Percentiles rank a stretch among this genome's conserved stretches.
Conservation (phyloP, 2,888 invertebrate genomes). For the Sthenelais limicola region DNA sequence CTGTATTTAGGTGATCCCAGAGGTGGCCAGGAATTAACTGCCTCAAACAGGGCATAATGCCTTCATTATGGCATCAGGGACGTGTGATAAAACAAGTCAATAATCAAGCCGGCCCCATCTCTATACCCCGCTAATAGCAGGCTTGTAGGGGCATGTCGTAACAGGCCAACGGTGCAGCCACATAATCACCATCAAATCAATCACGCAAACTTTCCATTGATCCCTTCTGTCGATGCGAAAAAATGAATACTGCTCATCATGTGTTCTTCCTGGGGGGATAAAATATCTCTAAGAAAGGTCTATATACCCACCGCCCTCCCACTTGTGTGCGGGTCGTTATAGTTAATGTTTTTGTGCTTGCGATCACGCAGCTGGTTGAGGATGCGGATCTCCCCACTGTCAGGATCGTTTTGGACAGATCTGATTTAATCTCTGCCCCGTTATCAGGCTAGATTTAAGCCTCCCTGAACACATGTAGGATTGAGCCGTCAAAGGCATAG, state of each 20-base stretch:
- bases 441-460: conserved; percentile 27
- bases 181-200: conserved; percentile 14
- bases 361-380: too few relatives aligned
- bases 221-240: not conserved
- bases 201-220: conserved; percentile 36
- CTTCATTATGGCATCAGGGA: conserved; percentile 33
- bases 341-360: too few relatives aligned
- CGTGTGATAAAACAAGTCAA: conserved; percentile 35
- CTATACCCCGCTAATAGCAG: too few relatives aligned
- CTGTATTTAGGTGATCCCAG: conserved; percentile 25
- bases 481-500: not conserved
- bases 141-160: too few relatives aligned
- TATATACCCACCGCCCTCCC: too few relatives aligned
- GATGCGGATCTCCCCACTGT: too few relatives aligned
- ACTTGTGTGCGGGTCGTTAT: too few relatives aligned
- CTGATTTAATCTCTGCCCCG: conserved; percentile 19
- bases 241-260: too few relatives aligned
- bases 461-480: conserved; percentile 26
- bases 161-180: too few relatives aligned
- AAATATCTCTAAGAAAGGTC: too few relatives aligned
- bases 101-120: not conserved
- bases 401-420: too few relatives aligned
- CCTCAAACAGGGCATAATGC: conserved; percentile 39
- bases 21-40: conserved; percentile 34
- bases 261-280: too few relatives aligned